These are phyloP conservation scores for Arbacia lixula DNA, from an alignment of 53 echinoderm and acorn worm species.

Conservation along the genomic window DNA sequence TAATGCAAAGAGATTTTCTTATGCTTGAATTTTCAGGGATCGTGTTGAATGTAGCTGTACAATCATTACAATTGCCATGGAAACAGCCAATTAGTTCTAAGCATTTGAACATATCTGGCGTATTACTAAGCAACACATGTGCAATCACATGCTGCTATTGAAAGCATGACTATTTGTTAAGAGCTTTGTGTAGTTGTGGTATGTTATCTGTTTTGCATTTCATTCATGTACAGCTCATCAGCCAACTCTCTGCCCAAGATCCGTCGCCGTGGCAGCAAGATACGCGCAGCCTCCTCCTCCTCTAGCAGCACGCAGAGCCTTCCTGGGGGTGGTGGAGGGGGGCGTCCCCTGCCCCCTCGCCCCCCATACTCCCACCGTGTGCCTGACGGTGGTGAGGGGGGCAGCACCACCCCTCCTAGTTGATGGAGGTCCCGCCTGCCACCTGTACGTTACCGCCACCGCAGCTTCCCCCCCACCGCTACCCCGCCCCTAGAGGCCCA, in stretches of 20 bases:
- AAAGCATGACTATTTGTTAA: not conserved
- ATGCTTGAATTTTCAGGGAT: no score
- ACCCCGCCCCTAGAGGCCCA: constrained; percentile 7
- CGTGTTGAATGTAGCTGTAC: no score
- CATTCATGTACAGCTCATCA: constrained; percentile 66
- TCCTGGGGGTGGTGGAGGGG: not conserved
- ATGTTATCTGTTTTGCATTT: not conserved
- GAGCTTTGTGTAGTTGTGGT: not conserved
- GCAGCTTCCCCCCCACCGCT: not conserved
- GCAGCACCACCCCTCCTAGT: constrained; percentile 66
- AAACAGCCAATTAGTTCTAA: no score
- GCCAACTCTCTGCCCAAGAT: constrained; percentile 90
- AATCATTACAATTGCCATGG: no score
- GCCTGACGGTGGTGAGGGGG: constrained; percentile 53
- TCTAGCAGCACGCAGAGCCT: constrained; percentile 61
- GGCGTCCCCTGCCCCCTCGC: constrained; percentile 66
- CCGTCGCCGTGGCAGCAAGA: constrained; percentile 67
- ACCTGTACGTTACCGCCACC: no score
- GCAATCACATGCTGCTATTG: no score
- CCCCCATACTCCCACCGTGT: constrained; percentile 63
- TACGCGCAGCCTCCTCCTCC: constrained; percentile 76
- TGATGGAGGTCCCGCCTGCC: constrained; percentile 80
- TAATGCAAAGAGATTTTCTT: no score
- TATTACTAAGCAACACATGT: no score
- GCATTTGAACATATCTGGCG: no score